Evolutionary conservation across 2,797 vertebrate genomes (phyloP), one percentile per base, ranked within the genome.

Genomic region (Knipowitschia caucasica): DNA sequence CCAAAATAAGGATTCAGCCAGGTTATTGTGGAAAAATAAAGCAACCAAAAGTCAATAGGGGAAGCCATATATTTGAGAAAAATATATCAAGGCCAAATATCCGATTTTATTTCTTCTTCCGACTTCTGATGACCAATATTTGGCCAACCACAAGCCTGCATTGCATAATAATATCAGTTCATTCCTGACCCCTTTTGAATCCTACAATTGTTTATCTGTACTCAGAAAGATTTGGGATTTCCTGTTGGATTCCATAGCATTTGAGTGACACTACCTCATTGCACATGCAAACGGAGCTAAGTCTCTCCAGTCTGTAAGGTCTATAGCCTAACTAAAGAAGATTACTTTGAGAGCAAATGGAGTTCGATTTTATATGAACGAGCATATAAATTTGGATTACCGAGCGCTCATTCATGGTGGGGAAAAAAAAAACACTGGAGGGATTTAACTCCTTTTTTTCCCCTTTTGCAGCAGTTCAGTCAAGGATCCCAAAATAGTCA

Each of bases 201-300:
- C 4, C 2, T 50, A 14, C 53, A 43, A 62, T 61, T 49, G 61
- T 69, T 75, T 77, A 50, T 64, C 50, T 56, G 53, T 45, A 62
- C 51, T 75, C 60, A 60, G 30, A n/a, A 26, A 60, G 61, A 54
- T 47, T 21, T 44, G 18, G 30, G 23, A 67, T 17, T 58, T 73
- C 64, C 68, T 79, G 81, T 70, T 52, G 25, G 7, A 40, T 57
- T 58, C 63, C 79, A 78, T 54, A 69, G 64, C 50, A 49, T 53
- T 64, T 68, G 57, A 69, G 46, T 17, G 53, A 59, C 53, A 36
- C 5, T 34, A 15, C 52, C 33, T n/a, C n/a, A n/a, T 33, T 26
- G 35, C 6, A 56, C n/a, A 31, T 25, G 63, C 27, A 53, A 5
- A n/a, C n/a, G n/a, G n/a, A 29, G 38, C n/a, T 17, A 20, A 18